These are phyloP conservation scores for Tenebrio molitor DNA, from an alignment of 1,140 invertebrate species.

Conservation along the genomic window DNA sequence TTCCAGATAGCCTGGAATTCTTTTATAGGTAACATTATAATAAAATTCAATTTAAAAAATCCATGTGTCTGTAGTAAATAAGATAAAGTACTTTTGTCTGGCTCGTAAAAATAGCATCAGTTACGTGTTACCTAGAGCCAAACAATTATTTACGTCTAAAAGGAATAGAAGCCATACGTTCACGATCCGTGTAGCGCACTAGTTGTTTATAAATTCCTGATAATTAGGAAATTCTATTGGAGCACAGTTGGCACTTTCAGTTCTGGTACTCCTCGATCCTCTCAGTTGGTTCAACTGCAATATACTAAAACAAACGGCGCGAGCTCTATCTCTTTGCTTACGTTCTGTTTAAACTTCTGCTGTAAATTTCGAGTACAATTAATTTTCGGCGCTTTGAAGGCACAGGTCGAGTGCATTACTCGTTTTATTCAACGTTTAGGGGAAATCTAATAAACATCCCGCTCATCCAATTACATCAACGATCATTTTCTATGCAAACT, in stretches of 20 bases:
- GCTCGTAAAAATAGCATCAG: constrained; percentile 19
- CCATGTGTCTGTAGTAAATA: constrained; percentile 37
- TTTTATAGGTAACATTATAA: constrained; percentile 41
- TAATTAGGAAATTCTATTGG: constrained; percentile 18
- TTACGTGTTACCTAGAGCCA: constrained; percentile 32
- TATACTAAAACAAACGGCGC: constrained; percentile 22
- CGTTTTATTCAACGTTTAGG: constrained; percentile 6
- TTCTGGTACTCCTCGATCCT: constrained; percentile 16
- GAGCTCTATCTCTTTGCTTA: constrained; percentile 12
- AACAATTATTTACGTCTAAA: constrained; percentile 22
- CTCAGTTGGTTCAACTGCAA: constrained; percentile 20
- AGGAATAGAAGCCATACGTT: not conserved
- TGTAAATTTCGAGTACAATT: constrained; percentile 33
- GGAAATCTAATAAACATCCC: constrained; percentile 30
- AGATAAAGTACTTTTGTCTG: constrained; percentile 26
- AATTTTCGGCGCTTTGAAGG: constrained; percentile 22
- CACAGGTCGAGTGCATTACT: constrained; percentile 36
- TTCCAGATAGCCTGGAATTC: constrained; percentile 35
- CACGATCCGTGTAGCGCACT: not conserved
- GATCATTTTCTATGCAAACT: constrained; percentile 36
- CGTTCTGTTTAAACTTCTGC: constrained; percentile 21
- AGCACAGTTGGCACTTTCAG: constrained; percentile 24
- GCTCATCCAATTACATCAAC: constrained; percentile 27
- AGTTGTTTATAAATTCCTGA: constrained; percentile 30
- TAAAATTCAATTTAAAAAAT: constrained; percentile 41